These are phyloP conservation scores for Phylloscopus collybita DNA, from an alignment of 2,797 vertebrate species.

Conservation along the genomic window DNA sequence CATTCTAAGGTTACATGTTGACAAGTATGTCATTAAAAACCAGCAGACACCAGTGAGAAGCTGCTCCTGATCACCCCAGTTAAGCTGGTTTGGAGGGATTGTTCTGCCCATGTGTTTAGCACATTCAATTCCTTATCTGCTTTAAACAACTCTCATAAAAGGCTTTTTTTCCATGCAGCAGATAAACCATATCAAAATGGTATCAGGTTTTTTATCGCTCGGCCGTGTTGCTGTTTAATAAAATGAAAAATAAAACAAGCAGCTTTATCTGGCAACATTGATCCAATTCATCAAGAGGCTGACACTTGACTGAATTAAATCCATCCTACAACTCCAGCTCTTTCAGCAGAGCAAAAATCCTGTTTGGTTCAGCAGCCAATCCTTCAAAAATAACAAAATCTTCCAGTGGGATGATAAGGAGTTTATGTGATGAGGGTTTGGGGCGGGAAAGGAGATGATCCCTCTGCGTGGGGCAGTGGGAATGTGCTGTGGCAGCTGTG, in stretches of 20 bases:
- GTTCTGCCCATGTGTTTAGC: background rate
- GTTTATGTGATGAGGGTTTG: accelerated
- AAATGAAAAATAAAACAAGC: background rate
- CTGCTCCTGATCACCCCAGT: background rate
- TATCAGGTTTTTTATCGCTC: background rate
- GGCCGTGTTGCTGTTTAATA: background rate
- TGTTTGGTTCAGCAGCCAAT: background rate
- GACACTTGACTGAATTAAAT: background rate
- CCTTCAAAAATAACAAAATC: background rate
- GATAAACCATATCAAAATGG: background rate
- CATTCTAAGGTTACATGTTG: slow-evolving; percentile 61
- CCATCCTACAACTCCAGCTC: background rate
- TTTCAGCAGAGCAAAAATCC: background rate
- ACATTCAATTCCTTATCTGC: background rate
- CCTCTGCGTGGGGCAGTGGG: background rate
- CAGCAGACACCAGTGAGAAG: slow-evolving; percentile 16
- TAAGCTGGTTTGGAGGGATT: background rate
- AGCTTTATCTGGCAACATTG: background rate
- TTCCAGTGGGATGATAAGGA: background rate
- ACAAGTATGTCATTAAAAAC: slow-evolving; percentile 57
- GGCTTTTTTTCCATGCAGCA: background rate
- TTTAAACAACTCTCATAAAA: background rate
- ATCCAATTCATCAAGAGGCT: background rate
- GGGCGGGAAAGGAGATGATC: background rate
- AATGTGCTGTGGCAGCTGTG: background rate